Evolutionary conservation across 1,140 invertebrate genomes (phyloP), one percentile per base, ranked within the genome.

Genomic region (Pseudomyrmex gracilis): DNA sequence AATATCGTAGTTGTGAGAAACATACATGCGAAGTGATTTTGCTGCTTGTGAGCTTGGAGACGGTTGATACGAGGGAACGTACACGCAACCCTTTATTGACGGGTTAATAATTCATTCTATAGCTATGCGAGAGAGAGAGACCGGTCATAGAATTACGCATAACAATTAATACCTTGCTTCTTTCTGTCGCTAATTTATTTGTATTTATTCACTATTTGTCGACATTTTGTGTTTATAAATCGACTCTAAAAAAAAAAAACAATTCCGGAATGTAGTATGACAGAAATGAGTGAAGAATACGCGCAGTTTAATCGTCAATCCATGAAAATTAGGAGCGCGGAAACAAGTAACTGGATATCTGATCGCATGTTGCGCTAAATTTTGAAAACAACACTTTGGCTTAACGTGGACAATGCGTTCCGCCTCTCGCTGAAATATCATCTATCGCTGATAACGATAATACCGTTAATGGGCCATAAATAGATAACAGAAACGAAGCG

Each of bases 31-130:
- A 51, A 68, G 15, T 34, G 53, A 53, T 53, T 67, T 53, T 17
- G 24, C n/a, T 15, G 34, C 24, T 12, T 43, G 24, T 47, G 47
- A 12, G 22, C 43, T 47, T 70, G 45, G 58, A 78, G 63, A 34
- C 4, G n/a, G 24, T 70, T 78, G 24, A 70, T 47, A 47, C 13
- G 13, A 55, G 20, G 22, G 5, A 22, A 20, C 45, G 7, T 57
- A 70, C 76, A 80, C 76, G 76, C 76, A 71, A 80, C 7, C 66
- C 20, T 60, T 80, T 80, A 80, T 71, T 43, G 66, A 49, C 43
- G 53, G 20, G 34, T 66, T 49, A 20, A 49, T 58, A 58, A 34
- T 70, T 80, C 45, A 24, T 78, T 47, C 20, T 5, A 34, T 34
- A 24, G 34, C 64, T 20, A 17, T 12, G 43, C 20, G 4, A 57